Percentiles rank a stretch among this genome's conserved stretches.
Conservation (phyloP, 2,113 vertebrate genomes). For the Elephas maximus region DNA sequence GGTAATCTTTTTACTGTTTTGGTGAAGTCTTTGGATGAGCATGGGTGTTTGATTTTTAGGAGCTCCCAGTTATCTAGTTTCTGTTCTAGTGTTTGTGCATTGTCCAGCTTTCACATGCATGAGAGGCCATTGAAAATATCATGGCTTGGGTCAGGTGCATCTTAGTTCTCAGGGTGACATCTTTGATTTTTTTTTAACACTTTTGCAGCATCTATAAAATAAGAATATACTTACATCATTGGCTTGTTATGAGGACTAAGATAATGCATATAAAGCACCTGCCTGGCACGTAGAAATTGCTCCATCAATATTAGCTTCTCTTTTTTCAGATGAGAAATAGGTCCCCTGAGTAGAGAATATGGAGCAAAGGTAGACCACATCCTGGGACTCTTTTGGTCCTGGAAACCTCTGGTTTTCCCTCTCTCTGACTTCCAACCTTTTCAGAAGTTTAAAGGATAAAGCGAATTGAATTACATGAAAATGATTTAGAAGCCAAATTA, state of each 20-base stretch:
- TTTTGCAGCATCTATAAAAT: neutral
- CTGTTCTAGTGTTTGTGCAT: no score
- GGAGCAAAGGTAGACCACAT: neutral
- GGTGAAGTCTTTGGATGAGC: no score
- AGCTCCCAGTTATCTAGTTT: no score
- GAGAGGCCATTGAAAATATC: no score
- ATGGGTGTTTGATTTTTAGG: no score
- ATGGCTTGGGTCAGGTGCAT: no score
- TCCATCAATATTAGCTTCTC: neutral
- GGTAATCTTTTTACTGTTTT: no score
- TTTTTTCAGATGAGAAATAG: neutral
- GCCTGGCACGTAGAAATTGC: neutral
- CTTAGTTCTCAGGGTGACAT: no score
- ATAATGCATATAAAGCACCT: neutral
- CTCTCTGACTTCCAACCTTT: neutral
- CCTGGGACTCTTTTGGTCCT: neutral
- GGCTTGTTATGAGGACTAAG: neutral
- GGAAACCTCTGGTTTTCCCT: neutral
- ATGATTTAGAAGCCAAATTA: constrained; percentile 54
- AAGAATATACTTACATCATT: neutral
- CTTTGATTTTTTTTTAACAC: no score
- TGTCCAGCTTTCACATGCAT: no score
- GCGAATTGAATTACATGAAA: constrained; percentile 49
- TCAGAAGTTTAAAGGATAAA: constrained; percentile 27
- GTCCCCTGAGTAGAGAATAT: neutral